Evolutionary conservation across 1,140 invertebrate species (phyloP), one percentile per base, ranked within the genome.

Genomic region (Lordiphosa mommai): DNA sequence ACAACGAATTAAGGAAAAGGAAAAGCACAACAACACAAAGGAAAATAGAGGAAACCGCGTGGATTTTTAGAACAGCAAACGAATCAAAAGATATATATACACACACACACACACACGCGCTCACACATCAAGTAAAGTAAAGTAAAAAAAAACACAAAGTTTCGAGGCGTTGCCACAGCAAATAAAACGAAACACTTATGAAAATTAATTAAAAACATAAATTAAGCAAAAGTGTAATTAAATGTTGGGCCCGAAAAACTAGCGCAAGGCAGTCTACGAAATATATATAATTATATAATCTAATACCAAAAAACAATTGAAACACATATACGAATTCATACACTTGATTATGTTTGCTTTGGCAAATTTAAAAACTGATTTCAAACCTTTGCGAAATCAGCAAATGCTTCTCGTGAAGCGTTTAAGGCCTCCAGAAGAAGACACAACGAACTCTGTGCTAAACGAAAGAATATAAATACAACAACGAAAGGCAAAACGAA

Each of bases 381-480:
- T 84, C 58, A 50, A 82, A 72, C 66, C 67, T 61, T 82, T 80
- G 74, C 71, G 77, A 80, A 71, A 71, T 82, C 72, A 70, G 55
- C 76, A 55, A 58, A 64, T 38, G 61, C 71, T 76, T 60, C 64
- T 71, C 58, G 66, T 82, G 14, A 64, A 82, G 59, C 77, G 77
- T 8, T 50, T 84, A 9, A 84, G 73, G 70, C 77, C 77, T 67
- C 76, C 76, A 59, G 76, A 79, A 68, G 49, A 53, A 27, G 43
- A 32, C 59, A 51, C 23, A 58, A 67, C 72, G 61, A 71, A 67
- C 43, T 53, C 57, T 68, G 47, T 56, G 57, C 33, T 27, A 57
- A 60, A 63, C 41, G 53, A 53, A 27, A 55, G 56, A 53, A 66
- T 71, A 37, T 60, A 60, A 59, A 20, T 12, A 38, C 4, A 44